Percentiles rank a stretch among this genome's conserved stretches.
phyloP scores from a whole-genome alignment of 2,888 invertebrate species.

The Andrena hattorfiana region DNA sequence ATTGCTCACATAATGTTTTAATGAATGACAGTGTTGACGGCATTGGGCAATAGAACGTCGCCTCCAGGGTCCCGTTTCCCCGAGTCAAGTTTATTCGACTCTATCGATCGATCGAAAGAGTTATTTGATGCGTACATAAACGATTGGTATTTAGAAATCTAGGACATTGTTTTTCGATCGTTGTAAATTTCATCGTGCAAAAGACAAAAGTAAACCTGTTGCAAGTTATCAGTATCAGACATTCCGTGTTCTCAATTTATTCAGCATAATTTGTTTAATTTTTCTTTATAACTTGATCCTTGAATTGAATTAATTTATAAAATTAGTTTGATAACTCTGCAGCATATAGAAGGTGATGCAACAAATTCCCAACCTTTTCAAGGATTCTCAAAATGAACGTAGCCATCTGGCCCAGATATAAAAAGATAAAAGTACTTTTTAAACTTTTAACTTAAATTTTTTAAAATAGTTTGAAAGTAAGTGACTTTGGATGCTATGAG shows the following conservation, averaged over 20 bases:
- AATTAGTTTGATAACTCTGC: no score
- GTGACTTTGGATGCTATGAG: no score
- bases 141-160: conserved; percentile 23
- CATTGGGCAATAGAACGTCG: conserved; percentile 57
- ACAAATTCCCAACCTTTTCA: no score
- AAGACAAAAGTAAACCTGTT: background rate
- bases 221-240: conserved; percentile 3
- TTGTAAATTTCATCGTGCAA: background rate
- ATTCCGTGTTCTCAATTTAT: conserved; percentile 20
- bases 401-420: no score
- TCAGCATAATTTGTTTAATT: background rate
- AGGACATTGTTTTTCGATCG: background rate
- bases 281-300: background rate
- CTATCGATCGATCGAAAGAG: conserved; percentile 47
- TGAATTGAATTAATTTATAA: no score
- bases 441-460: no score
- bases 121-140: conserved; percentile 13
- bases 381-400: no score
- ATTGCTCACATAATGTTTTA: background rate
- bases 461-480: no score
- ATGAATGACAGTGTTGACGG: background rate
- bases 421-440: no score
- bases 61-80: conserved; percentile 44
- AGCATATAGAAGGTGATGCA: no score
- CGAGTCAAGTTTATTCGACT: conserved; percentile 56